Base-by-base conservation (phyloP, 1,140 invertebrate species). In the Saccostrea cuccullata region DNA sequence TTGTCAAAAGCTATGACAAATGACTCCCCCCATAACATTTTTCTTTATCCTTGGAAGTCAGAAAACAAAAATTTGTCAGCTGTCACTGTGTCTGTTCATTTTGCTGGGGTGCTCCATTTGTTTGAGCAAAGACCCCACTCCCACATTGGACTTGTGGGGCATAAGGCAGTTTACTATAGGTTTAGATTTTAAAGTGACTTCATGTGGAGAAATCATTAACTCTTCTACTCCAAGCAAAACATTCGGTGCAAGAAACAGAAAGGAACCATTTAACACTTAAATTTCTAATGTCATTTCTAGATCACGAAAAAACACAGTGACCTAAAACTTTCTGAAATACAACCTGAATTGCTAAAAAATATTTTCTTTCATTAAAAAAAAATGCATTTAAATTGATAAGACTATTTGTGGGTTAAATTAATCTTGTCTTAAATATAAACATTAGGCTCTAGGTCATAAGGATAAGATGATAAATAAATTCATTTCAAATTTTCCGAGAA, bases 1-100 rank as follows among this genome's bases (percentile, higher is more conserved):
- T 73, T 73, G 70, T 73, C 70, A 73, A 73, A 73, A 36, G 70
- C 23, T 73, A 73, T 73, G 70, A 73, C 26, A 73, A 73, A 73
- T 73, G 70, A 36, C 70, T 73, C 23, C 70, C n/a, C 70, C 70
- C 70, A 17, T 36, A 30, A 73, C 26, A 73, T 73, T 73, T 47
- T 47, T 73, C 13, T 73, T 73, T 73, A 73, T 73, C 70, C 70
- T 26, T 73, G 26, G 70, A 40, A 73, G 70, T 73, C 70, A 73
- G 26, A 73, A 73, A 73, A 30, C 70, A 36, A 26, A 73, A 73
- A 15, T 73, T 36, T 73, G 70, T 73, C 70, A 73, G 15, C 70
- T 73, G 70, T 73, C 70, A 30, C 12, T 26, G 26, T 26, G 26
- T 73, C 70, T 73, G 23, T 73, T 73, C 26, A 73, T 30, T 30